These are phyloP conservation scores for Dilophus febrilis DNA, from an alignment of 2,888 invertebrate genomes.

Conservation along the genomic window DNA sequence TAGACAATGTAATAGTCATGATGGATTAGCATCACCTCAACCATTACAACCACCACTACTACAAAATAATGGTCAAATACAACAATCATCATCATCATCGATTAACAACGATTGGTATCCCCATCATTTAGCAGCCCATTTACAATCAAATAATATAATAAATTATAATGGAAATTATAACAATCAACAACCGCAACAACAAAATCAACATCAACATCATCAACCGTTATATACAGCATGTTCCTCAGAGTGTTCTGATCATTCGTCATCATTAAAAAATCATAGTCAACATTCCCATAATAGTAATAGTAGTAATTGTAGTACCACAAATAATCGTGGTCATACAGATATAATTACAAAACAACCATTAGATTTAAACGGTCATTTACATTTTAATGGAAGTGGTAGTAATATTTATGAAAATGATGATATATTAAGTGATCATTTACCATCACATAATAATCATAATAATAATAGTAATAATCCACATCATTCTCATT, in stretches of 20 bases:
- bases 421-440: conserved; percentile 14
- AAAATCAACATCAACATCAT: no score
- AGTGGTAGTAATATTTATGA: conserved; percentile 15
- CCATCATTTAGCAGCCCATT: no score
- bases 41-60: conserved; percentile 21
- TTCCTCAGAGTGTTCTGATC: conserved; percentile 31
- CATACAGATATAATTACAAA: background rate
- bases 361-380: background rate
- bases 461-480: background rate
- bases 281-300: conserved; percentile 13
- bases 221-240: conserved; percentile 25
- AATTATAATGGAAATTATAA: conserved; percentile 11
- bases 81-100: background rate
- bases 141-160: background rate
- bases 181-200: conserved; percentile 23
- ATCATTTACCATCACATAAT: background rate
- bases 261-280: conserved; percentile 19
- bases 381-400: conserved; percentile 7
- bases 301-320: background rate
- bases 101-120: no score
- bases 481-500: no score
- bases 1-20: conserved; percentile 28
- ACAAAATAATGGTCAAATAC: conserved; percentile 8
- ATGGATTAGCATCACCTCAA: conserved; percentile 27
- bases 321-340: background rate